phyloP scores from a whole-genome alignment of 2,888 invertebrate genomes.

The Callosobruchus maculatus region DNA sequence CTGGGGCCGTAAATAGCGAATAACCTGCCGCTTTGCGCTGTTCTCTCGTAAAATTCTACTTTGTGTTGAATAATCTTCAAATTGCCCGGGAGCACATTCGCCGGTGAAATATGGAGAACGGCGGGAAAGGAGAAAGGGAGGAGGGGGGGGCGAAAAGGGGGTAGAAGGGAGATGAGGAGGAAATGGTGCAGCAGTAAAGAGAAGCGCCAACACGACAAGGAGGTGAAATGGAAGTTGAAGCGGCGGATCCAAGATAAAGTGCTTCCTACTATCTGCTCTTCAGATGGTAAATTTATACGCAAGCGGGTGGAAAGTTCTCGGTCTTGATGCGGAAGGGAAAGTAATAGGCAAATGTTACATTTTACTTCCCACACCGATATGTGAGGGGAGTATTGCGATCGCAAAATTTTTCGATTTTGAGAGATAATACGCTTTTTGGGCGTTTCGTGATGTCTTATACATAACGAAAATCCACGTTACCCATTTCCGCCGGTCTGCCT shows the following conservation, averaged over 20 bases:
- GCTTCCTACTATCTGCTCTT: not conserved
- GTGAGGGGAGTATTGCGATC: no score
- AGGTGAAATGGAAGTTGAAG: not conserved
- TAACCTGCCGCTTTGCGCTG: conserved; percentile 47
- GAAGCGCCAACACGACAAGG: conserved; percentile 40
- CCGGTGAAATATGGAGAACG: conserved; percentile 41
- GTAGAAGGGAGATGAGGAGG: conserved; percentile 31
- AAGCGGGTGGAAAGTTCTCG: not conserved
- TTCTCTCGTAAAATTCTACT: conserved; percentile 44
- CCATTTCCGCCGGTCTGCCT: no score
- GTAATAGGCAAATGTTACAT: no score
- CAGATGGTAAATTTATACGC: not conserved
- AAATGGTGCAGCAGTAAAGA: conserved; percentile 37
- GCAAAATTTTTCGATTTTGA: no score
- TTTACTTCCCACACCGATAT: no score
- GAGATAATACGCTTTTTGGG: no score
- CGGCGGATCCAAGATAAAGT: not conserved
- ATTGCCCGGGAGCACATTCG: conserved; percentile 46
- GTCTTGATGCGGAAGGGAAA: not conserved
- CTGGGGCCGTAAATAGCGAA: conserved; percentile 42
- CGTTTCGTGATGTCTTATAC: no score
- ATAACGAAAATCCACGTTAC: no score
- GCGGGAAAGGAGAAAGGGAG: conserved; percentile 30
- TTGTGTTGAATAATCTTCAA: conserved; percentile 50
- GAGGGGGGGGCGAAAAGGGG: conserved; percentile 25